These are phyloP conservation scores for Papilio elwesi DNA, from an alignment of 2,888 invertebrate genomes.

Conservation along the genomic window DNA sequence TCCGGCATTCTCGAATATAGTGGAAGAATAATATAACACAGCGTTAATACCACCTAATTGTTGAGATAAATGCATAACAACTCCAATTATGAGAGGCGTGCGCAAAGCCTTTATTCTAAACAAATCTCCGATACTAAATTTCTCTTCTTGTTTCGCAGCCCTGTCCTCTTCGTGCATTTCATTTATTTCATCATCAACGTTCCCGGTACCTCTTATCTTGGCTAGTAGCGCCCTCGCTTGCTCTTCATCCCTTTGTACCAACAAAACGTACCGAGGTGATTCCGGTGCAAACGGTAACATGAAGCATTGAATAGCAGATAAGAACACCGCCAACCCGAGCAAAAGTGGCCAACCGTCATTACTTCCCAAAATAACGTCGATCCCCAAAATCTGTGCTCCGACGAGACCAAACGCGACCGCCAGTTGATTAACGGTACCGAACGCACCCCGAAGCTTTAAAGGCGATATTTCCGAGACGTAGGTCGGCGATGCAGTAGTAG, in stretches of 20 bases:
- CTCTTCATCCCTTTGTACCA: slow-evolving; percentile 72
- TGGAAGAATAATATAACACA: slow-evolving; percentile 89
- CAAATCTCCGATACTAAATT: slow-evolving; percentile 71
- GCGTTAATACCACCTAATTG: slow-evolving; percentile 81
- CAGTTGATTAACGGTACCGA: slow-evolving; percentile 79
- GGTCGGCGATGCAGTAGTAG: slow-evolving; percentile 79
- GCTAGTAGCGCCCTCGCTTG: slow-evolving; percentile 64
- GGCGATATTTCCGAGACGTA: slow-evolving; percentile 81
- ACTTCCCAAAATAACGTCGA: slow-evolving; percentile 76
- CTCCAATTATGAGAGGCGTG: slow-evolving; percentile 74
- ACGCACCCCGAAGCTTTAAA: slow-evolving; percentile 72
- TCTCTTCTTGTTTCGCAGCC: slow-evolving; percentile 71
- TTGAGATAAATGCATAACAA: slow-evolving; percentile 81
- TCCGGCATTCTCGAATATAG: slow-evolving; percentile 86
- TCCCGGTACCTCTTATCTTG: slow-evolving; percentile 67
- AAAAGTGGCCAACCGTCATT: slow-evolving; percentile 78
- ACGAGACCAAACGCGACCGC: slow-evolving; percentile 78
- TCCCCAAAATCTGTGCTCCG: slow-evolving; percentile 75
- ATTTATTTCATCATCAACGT: slow-evolving; percentile 77
- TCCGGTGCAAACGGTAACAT: slow-evolving; percentile 76
- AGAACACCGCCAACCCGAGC: slow-evolving; percentile 73
- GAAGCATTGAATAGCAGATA: slow-evolving; percentile 69
- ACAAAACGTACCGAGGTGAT: slow-evolving; percentile 75
- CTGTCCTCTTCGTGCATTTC: slow-evolving; percentile 79
- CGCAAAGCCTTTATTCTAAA: slow-evolving; percentile 65